Base-by-base conservation (phyloP, 2,888 invertebrate species). In the Microplitis deprimator region DNA sequence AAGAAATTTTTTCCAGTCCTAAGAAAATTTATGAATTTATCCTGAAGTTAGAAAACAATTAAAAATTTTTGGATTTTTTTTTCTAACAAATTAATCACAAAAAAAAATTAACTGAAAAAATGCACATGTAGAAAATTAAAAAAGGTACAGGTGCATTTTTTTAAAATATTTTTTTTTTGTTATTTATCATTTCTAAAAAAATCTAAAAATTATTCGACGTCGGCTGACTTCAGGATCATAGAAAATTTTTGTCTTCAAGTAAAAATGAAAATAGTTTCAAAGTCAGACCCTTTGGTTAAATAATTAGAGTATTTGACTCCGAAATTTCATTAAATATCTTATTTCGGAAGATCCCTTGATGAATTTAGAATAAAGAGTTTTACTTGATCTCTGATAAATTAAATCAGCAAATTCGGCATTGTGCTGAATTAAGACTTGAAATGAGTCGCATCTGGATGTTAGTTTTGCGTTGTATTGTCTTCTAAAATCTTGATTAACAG, bases 401-500 rank as follows among this genome's bases (percentile, higher is more conserved):
- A 50, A 50, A 50, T 50, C 50, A 50, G 50, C 50, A 13, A 50
- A 50, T 50, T 50, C 6, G 13, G 13, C 50, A 50, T 50, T 50
- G 50, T 50, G 50, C 13, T 50, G 6, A 50, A 50, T 50, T 13
- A 13, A 13, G 13, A 50, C 50, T 50, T 50, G 4, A 50, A 50
- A 50, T 50, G 50, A 65, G 65, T 13, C 65, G 13, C 65, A 65
- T 65, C 29, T 65, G 65, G 29, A 38, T 29, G 17, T 38, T 65
- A 65, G 50, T 50, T 50, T 50, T 50, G 65, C 13, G 13, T 38
- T 29, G 13, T 13, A 16, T 72, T 72, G 64, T 41, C 62, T 65
- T 72, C 20, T 20, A 17, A 40, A 62, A 72, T 72, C 41, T 20
- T 17, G 40, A 68, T 39, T 29, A 29, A 29, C 29, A 29, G 74